Evolutionary conservation across 2,113 vertebrate species (phyloP), one percentile per base, ranked within the genome.

Genomic region (Scomber scombrus): DNA sequence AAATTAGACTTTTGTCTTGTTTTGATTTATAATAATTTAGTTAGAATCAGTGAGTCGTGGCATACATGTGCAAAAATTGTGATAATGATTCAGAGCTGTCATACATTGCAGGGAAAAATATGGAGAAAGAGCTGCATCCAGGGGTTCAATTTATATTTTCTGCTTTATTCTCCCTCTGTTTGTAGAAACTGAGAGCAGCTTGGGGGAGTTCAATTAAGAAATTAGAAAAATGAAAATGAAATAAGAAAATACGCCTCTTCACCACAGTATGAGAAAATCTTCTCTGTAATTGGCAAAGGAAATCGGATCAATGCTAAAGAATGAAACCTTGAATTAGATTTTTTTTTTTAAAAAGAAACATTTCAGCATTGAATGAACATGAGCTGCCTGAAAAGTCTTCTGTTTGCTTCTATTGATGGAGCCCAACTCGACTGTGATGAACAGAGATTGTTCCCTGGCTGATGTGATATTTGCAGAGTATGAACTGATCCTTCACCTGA

Each of bases 121-220:
- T 50, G 10, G 12, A 23, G 26, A 49, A 9, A 16, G 19, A 14
- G 16, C 11, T 50, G 1, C 23, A 26, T 15, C 65, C 45, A 23
- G 31, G 14, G 18, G 69, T 70, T 60, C 15, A 9, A n/a, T 71
- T 40, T 31, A 11, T 21, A 2, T 47, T 55, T 16, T 49, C 7
- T 26, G 1, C 16, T 73, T 76, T 23, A 46, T 18, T 64, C 1
- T 16, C 15, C 2, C 34, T 55, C 12, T 57, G 29, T 52, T 45
- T 68, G 34, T 5, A 19, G 45, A 26, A 57, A 51, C 19, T 16
- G 46, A 23, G 31, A 50, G 31, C 15, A 70, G 52, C 23, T 64
- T 43, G 14, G 3, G 31, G 26, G 61, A 72, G 40, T 55, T 81
- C 78, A 81, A 81, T 80, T 47, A 82, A 75, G 49, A 80, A 57